A percentile compares a stretch with the other conserved stretches of the same genome.
These are phyloP conservation scores for Neoarius graeffei DNA, from an alignment of 2,113 vertebrate species.

Conservation along the genomic window DNA sequence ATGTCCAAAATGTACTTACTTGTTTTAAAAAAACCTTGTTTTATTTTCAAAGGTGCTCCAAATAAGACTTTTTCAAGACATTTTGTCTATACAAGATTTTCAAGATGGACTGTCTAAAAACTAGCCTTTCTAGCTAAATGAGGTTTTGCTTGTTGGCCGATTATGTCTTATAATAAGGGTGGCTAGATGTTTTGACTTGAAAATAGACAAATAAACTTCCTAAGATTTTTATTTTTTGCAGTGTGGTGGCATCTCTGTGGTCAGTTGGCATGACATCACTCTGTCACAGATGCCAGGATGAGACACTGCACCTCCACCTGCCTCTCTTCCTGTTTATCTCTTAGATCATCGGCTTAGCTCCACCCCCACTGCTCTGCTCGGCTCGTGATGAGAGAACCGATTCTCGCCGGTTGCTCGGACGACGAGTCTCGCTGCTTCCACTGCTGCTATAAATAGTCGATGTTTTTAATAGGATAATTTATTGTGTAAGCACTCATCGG, in stretches of 20 bases:
- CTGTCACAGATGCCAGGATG: constrained; percentile 57
- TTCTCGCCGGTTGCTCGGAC: background rate
- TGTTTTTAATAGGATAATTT: constrained; percentile 73
- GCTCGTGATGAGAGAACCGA: background rate
- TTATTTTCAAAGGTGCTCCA: too few relatives aligned
- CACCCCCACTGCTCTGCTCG: background rate
- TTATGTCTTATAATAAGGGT: too few relatives aligned
- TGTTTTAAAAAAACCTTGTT: too few relatives aligned
- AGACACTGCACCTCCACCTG: constrained; percentile 35
- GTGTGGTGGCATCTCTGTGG: background rate
- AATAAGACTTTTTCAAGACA: too few relatives aligned
- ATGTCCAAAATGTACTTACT: too few relatives aligned
- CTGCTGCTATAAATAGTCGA: constrained; percentile 64
- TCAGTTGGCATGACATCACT: constrained; percentile 45
- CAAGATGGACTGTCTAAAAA: too few relatives aligned
- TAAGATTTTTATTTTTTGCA: too few relatives aligned
- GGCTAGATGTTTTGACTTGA: too few relatives aligned
- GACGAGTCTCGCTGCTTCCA: background rate
- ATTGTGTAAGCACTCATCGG: constrained; percentile 72
- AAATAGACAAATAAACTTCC: too few relatives aligned
- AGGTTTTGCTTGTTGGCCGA: too few relatives aligned
- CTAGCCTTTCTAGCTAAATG: too few relatives aligned
- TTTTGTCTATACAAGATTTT: too few relatives aligned
- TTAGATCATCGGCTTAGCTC: constrained; percentile 32
- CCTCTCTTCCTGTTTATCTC: constrained; percentile 26